Evolutionary conservation across 2,888 invertebrate genomes (phyloP), one percentile per base, ranked within the genome.

Genomic region (Aproaerema taeniolella): DNA sequence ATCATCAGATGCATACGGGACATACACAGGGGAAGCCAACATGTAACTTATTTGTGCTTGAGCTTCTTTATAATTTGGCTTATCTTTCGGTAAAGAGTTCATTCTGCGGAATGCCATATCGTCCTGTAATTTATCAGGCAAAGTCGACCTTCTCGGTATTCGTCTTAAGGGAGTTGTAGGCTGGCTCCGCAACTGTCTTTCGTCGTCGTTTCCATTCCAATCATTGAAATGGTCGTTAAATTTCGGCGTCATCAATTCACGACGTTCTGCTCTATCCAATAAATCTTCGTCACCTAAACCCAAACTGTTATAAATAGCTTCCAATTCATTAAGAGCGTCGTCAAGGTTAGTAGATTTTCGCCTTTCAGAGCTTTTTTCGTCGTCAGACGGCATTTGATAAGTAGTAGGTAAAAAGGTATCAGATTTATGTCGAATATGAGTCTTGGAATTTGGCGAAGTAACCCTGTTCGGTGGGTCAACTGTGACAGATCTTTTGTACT

Each of bases 271-370:
- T 60, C 94, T 88, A 61, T 94, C 94, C 37, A 95, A 70, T 42
- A 95, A 86, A 75, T 94, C 93, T 67, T 94, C 94, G 61, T 95
- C 95, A 0, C 92, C 93, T 36, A 96, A 82, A n/a, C 92, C 91
- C 41, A 97, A 87, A 56, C 95, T 95, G 55, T 95, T 94, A 65
- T 95, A 95, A 62, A 97, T 96, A n/a, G 93, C 93, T 83, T 97
- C 96, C 39, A 97, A 74, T 74, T 97, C 97, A 57, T 92, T 92
- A 14, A 97, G 88, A 38, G 96, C 96, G 62, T 96, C 95, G 64
- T 95, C 95, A 26, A 95, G 86, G 70, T 95, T 95, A 10, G 91
- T 91, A 2, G 93, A 93, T 69, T 92, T 93, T 52, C 90, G 79
- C 55, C 88, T 77, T 55, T 86, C 85, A 39, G 85, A 85, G 53